Evolutionary conservation across 2,113 vertebrate genomes (phyloP), one percentile per base, ranked within the genome.

Genomic region (Talpa occidentalis): DNA sequence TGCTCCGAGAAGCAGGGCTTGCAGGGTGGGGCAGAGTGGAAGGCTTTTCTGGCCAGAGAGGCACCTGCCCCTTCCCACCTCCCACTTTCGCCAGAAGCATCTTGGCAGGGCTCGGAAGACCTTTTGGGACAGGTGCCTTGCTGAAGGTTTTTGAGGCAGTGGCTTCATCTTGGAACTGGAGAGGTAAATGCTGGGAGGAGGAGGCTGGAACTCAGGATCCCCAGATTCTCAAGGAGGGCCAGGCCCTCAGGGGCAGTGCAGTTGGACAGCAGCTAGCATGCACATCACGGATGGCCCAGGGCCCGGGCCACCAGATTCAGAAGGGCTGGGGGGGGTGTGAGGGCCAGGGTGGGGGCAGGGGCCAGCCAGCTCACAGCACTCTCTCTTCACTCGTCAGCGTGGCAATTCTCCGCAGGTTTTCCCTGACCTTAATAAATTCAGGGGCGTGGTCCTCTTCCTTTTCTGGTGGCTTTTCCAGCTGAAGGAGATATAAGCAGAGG

Each of bases 361-460:
- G 24, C 49, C 17, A 16, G 30, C 79, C 80, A n/a, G 81, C 94
- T 92, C 98, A 99, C 2, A 98, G 98, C 19, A 98, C 98, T 93
- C 99, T 98, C 97, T 99, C 99, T 0, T 98, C 98, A 17, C 97
- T 98, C 0, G 92, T 96, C 66, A 98, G 97, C 0, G 98, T 97
- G 0, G 99, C 98, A 1, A 99, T 99, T 96, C 99, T 98, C 91
- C 99, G 98, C 89, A 99, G 98, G 81, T 99, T 99, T 87, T 99
- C 99, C 94, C 99, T 99, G 67, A 99, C 99, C 98, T 99, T 99
- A 78, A 99, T 98, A 42, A 99, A 99, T 97, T 99, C 99, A 0
- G 99, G 99, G 56, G 99, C 98, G 2, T 97, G 98, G n/a, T 98
- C 98, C 81, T 98, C 98, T 19, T 98, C 97, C 94, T 98, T 98